Percentiles rank a stretch among this genome's conserved stretches.
These are phyloP conservation scores for Pseudomyrmex cubaensis DNA, from an alignment of 1,140 invertebrate species.

Conservation along the genomic window DNA sequence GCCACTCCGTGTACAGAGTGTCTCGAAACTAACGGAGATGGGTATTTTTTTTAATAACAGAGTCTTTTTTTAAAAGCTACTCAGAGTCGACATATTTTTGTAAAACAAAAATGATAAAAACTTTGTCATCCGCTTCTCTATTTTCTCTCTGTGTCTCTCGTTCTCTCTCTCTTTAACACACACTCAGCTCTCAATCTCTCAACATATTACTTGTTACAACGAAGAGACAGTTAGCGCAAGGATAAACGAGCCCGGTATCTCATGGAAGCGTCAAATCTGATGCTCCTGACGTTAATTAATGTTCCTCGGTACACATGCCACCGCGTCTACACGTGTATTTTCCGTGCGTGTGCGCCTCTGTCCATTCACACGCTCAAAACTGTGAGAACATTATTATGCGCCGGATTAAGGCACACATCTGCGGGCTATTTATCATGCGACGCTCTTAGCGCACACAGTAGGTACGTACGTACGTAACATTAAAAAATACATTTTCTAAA, in stretches of 20 bases:
- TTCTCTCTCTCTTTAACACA: neutral
- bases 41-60: too few relatives aligned
- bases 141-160: too few relatives aligned
- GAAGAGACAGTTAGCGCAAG: slow-evolving; percentile 76
- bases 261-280: slow-evolving; percentile 78
- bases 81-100: too few relatives aligned
- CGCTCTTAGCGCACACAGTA: neutral
- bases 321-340: slow-evolving; percentile 7
- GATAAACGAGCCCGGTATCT: slow-evolving; percentile 75
- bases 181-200: slow-evolving; percentile 26
- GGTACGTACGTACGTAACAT: neutral
- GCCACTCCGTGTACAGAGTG: neutral
- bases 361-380: slow-evolving; percentile 48
- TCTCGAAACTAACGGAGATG: too few relatives aligned
- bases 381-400: slow-evolving; percentile 51
- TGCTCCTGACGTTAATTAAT: slow-evolving; percentile 80
- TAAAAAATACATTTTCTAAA: neutral
- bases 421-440: slow-evolving; percentile 35
- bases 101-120: too few relatives aligned
- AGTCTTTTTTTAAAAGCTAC: too few relatives aligned
- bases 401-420: slow-evolving; percentile 6
- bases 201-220: slow-evolving; percentile 43
- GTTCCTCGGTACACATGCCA: slow-evolving; percentile 65
- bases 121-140: too few relatives aligned
- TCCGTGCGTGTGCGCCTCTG: slow-evolving; percentile 31